These are phyloP conservation scores for Anthopleura sola DNA, from an alignment of 64 coral and sea anemone genomes.

Conservation along the genomic window DNA sequence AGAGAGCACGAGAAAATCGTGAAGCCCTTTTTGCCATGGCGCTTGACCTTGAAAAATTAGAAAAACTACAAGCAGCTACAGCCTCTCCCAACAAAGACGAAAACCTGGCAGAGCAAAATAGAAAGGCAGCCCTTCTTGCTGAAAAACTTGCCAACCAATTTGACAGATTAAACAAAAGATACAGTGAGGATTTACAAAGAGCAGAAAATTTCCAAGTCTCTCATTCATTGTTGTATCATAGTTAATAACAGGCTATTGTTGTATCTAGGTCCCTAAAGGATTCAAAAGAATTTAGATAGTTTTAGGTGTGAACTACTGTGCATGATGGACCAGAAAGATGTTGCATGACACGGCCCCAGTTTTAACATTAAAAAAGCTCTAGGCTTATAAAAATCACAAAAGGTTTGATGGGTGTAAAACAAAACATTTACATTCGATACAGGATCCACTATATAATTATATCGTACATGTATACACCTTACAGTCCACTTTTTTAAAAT, in stretches of 20 bases:
- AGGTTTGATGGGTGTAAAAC: too few species aligned
- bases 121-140: slow-evolving; percentile 63
- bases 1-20: slow-evolving; percentile 56
- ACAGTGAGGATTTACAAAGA: slow-evolving; percentile 66
- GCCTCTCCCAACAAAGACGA: not conserved
- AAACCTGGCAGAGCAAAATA: not conserved
- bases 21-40: slow-evolving; percentile 70
- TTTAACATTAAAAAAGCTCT: too few species aligned
- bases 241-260: too few species aligned
- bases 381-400: too few species aligned
- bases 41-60: slow-evolving; percentile 69
- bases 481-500: too few species aligned
- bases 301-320: too few species aligned
- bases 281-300: not conserved
- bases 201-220: slow-evolving; percentile 53
- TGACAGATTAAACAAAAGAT: slow-evolving; percentile 72
- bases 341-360: too few species aligned
- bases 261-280: not conserved
- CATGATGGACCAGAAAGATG: too few species aligned
- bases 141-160: slow-evolving; percentile 95
- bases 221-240: not conserved
- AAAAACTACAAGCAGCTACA: not conserved
- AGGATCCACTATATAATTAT: too few species aligned
- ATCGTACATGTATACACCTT: too few species aligned
- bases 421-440: too few species aligned